phyloP scores from a whole-genome alignment of 2,888 invertebrate genomes.

The Adelphocoris suturalis region DNA sequence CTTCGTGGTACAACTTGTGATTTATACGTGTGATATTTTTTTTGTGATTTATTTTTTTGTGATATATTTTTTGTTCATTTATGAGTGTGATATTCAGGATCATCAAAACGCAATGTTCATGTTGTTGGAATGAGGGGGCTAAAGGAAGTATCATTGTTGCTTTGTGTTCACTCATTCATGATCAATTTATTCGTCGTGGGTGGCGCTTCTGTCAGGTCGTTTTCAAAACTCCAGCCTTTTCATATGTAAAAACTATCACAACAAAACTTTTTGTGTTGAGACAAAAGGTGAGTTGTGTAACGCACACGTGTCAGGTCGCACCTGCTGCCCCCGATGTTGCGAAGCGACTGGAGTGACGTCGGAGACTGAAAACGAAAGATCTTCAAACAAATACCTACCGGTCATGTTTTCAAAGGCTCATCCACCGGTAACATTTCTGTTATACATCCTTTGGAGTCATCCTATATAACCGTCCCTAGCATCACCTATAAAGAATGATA shows the following conservation, averaged over 20 bases:
- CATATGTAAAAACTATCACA: constrained; percentile 4
- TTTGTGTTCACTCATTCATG: neutral
- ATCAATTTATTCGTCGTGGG: neutral
- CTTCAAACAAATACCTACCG: neutral
- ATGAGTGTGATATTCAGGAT: too few relatives aligned
- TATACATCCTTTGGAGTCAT: too few relatives aligned
- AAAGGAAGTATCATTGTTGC: too few relatives aligned
- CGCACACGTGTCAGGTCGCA: constrained; percentile 32
- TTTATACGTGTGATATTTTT: too few relatives aligned
- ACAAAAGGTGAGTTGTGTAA: constrained; percentile 27
- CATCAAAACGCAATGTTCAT: too few relatives aligned
- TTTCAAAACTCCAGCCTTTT: neutral
- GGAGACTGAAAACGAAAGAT: neutral
- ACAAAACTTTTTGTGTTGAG: neutral
- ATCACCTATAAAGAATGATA: too few relatives aligned
- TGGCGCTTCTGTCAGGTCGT: neutral
- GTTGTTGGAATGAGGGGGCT: too few relatives aligned
- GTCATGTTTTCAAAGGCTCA: neutral
- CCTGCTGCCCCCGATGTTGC: neutral
- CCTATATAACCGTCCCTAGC: too few relatives aligned
- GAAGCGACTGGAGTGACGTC: neutral
- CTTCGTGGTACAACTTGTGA: too few relatives aligned
- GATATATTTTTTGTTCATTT: too few relatives aligned
- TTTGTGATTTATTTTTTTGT: too few relatives aligned
- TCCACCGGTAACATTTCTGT: neutral